Percentiles rank a stretch among this genome's conserved stretches.
phyloP scores from a whole-genome alignment of 2,113 vertebrate species.

The Oxyura jamaicensis region DNA sequence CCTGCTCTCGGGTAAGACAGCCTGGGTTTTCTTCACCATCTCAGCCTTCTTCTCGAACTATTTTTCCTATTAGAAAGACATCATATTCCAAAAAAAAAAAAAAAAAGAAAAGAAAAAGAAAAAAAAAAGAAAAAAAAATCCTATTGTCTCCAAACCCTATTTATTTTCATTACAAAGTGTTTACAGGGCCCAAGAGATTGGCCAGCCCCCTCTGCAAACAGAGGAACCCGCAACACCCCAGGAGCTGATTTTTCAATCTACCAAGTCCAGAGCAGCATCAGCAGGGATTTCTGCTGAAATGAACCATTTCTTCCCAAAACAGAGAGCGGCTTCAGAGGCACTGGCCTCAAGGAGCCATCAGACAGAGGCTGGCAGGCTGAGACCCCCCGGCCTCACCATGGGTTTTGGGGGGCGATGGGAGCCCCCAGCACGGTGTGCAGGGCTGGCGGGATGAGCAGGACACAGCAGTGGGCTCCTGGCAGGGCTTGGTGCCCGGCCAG shows the following conservation, averaged over 20 bases:
- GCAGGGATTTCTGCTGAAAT: neutral
- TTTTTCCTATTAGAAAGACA: neutral
- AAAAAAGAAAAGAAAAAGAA: too few relatives aligned
- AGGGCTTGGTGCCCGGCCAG: rapidly evolving
- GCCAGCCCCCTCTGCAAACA: neutral
- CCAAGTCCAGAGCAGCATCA: neutral
- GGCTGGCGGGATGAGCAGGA: rapidly evolving
- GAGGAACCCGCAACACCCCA: neutral
- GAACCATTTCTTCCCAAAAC: neutral
- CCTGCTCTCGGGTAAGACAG: neutral
- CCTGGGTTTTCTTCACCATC: neutral
- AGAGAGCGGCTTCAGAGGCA: rapidly evolving
- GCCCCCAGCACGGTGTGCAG: rapidly evolving
- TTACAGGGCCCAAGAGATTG: neutral
- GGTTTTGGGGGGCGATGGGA: neutral
- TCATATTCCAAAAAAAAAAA: neutral
- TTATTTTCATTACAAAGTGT: neutral
- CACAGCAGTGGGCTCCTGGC: neutral
- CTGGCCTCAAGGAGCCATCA: neutral
- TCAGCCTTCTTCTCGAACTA: neutral
- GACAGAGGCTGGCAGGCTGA: neutral
- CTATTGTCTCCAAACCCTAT: neutral
- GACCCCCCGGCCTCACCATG: neutral
- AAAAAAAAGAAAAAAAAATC: too few relatives aligned
- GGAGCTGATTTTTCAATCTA: neutral